Evolutionary conservation across 1,140 invertebrate genomes (phyloP).

Genomic region (Drosophila leontia): DNA sequence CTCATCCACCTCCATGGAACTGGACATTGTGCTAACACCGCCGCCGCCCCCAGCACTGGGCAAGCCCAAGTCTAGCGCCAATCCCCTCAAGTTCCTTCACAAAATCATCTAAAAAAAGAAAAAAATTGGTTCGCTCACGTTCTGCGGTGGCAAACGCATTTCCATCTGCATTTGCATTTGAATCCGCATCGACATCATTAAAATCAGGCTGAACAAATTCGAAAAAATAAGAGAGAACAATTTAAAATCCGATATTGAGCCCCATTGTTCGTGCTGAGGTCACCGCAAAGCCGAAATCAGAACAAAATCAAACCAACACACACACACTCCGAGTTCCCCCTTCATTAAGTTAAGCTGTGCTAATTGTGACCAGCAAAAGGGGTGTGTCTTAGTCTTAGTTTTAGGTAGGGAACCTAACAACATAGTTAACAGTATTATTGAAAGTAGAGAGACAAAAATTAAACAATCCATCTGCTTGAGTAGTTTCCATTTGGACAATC

Average conservation of each 20-base stretch:
- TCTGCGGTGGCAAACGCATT: slow-evolving; percentile 10
- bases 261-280: slow-evolving; percentile 41
- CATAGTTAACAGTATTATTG: slow-evolving; percentile 27
- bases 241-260: slow-evolving; percentile 12
- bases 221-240: neutral
- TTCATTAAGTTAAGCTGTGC: slow-evolving; percentile 35
- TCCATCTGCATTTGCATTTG: slow-evolving; percentile 14
- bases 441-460: neutral
- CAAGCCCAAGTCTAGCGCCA: slow-evolving; percentile 39
- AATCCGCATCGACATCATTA: slow-evolving; percentile 28
- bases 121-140: slow-evolving; percentile 23
- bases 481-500: slow-evolving; percentile 27
- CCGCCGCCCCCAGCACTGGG: slow-evolving; percentile 48
- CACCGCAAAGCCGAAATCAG: slow-evolving; percentile 34
- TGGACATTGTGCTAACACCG: slow-evolving; percentile 64
- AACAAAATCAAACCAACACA: slow-evolving; percentile 23
- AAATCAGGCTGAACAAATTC: slow-evolving; percentile 30
- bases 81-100: slow-evolving; percentile 64
- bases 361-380: slow-evolving; percentile 20
- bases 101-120: slow-evolving; percentile 61
- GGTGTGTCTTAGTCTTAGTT: slow-evolving; percentile 7
- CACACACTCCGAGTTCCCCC: neutral
- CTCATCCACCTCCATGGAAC: slow-evolving; percentile 58
- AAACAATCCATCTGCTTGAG: neutral
- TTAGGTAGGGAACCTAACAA: slow-evolving; percentile 14